Conservation (phyloP, 1,140 invertebrate genomes). For the Mya arenaria region DNA sequence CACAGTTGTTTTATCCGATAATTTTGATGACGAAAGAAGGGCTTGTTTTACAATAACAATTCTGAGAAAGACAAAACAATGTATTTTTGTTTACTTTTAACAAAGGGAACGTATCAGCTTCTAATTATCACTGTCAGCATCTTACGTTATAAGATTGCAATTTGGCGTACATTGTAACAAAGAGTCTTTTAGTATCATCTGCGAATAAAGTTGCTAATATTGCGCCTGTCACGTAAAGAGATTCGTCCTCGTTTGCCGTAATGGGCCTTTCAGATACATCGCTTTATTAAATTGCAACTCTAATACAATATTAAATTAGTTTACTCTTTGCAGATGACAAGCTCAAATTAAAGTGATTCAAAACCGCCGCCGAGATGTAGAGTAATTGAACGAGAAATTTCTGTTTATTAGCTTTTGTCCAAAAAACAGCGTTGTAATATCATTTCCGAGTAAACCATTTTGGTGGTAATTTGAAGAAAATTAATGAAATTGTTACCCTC, state of each 20-base stretch:
- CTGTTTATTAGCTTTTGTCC: conserved; percentile 49
- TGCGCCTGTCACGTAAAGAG: not conserved
- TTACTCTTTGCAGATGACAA: conserved; percentile 40
- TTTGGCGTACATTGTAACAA: not conserved
- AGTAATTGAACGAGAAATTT: conserved; percentile 37
- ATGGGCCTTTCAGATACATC: too few relatives aligned
- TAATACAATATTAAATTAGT: conserved; percentile 45
- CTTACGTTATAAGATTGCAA: not conserved
- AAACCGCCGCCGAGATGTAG: conserved; percentile 26
- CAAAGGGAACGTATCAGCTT: too few relatives aligned
- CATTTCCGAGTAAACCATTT: conserved; percentile 35
- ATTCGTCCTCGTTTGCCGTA: too few relatives aligned
- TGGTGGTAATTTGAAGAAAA: conserved; percentile 40
- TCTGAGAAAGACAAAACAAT: too few relatives aligned
- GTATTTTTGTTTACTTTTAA: too few relatives aligned
- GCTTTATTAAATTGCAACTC: conserved; percentile 38
- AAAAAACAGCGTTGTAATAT: conserved; percentile 37
- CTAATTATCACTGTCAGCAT: not conserved
- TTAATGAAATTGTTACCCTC: conserved; percentile 29
- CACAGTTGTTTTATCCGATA: too few relatives aligned
- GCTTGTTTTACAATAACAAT: too few relatives aligned
- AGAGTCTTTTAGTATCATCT: not conserved
- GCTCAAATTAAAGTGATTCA: conserved; percentile 48
- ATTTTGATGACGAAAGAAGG: too few relatives aligned
- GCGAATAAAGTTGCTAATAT: not conserved